These are phyloP conservation scores for Drosophila colorata DNA, from an alignment of 2,888 invertebrate species.

Conservation along the genomic window DNA sequence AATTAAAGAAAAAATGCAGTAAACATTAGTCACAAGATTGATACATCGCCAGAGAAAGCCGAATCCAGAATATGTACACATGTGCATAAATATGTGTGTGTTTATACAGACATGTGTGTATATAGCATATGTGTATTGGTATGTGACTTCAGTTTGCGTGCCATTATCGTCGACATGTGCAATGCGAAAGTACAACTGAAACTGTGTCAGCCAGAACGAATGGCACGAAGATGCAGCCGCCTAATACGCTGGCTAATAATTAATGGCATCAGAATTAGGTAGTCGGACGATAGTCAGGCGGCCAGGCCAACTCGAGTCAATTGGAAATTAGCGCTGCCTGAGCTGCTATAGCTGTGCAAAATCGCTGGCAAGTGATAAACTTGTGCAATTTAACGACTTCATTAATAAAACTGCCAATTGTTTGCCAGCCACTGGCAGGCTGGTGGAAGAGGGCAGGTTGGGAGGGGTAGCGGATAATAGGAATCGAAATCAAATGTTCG, in stretches of 20 bases:
- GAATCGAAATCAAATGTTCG: not conserved
- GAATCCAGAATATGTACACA: slow-evolving; percentile 9
- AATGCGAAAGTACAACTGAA: slow-evolving; percentile 25
- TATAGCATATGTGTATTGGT: not conserved
- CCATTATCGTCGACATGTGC: slow-evolving; percentile 20
- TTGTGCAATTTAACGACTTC: slow-evolving; percentile 35
- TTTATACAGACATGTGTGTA: not conserved
- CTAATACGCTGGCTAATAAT: slow-evolving; percentile 18
- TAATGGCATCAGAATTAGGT: slow-evolving; percentile 27
- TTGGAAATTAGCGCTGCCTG: slow-evolving; percentile 15
- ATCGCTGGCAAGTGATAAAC: slow-evolving; percentile 41
- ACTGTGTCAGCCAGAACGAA: slow-evolving; percentile 37
- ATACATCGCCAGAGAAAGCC: slow-evolving; percentile 22
- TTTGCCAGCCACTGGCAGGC: not conserved
- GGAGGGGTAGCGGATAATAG: not conserved
- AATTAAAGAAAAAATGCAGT: not conserved
- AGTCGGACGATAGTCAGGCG: slow-evolving; percentile 8
- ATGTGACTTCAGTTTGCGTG: slow-evolving; percentile 11
- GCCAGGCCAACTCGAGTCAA: not conserved
- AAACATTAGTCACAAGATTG: slow-evolving; percentile 15
- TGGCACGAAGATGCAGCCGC: slow-evolving; percentile 14
- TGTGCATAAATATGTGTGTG: not conserved
- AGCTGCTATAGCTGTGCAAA: slow-evolving; percentile 9
- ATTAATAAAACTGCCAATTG: slow-evolving; percentile 30
- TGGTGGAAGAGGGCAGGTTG: too few species aligned